phyloP scores from a whole-genome alignment of 2,113 vertebrate genomes.

The Toxostoma redivivum region DNA sequence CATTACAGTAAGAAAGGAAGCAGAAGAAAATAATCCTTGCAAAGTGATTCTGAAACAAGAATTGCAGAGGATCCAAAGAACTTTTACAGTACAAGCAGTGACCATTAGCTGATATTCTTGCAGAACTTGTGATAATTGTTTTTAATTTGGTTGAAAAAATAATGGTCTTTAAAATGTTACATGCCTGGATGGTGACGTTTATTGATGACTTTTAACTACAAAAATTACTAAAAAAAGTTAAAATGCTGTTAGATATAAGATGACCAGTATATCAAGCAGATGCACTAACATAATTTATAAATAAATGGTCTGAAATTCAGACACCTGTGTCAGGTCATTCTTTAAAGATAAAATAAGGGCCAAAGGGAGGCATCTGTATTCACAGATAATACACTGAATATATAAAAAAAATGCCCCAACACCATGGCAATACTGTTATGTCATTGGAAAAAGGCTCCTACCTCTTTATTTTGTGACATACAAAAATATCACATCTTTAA shows the following conservation, averaged over 20 bases:
- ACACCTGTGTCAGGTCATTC: background rate
- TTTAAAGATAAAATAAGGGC: background rate
- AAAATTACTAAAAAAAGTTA: background rate
- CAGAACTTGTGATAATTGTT: background rate
- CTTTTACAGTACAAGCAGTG: background rate
- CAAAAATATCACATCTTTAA: background rate
- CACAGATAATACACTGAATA: background rate
- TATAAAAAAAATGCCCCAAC: background rate
- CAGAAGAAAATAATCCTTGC: background rate
- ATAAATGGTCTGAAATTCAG: background rate
- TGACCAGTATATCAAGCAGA: background rate
- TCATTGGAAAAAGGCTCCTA: background rate
- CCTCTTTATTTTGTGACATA: background rate
- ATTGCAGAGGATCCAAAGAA: background rate
- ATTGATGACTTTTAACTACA: background rate
- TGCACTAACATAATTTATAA: background rate
- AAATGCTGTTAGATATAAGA: background rate
- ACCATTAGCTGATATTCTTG: background rate
- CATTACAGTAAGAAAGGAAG: background rate
- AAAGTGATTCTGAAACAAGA: background rate
- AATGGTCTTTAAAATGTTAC: background rate
- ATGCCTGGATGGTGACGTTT: background rate
- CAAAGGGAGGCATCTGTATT: background rate
- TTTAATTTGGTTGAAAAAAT: background rate
- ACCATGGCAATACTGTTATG: fast-evolving